Base-by-base conservation (phyloP, 2,113 vertebrate species). In the Laterallus jamaicensis region DNA sequence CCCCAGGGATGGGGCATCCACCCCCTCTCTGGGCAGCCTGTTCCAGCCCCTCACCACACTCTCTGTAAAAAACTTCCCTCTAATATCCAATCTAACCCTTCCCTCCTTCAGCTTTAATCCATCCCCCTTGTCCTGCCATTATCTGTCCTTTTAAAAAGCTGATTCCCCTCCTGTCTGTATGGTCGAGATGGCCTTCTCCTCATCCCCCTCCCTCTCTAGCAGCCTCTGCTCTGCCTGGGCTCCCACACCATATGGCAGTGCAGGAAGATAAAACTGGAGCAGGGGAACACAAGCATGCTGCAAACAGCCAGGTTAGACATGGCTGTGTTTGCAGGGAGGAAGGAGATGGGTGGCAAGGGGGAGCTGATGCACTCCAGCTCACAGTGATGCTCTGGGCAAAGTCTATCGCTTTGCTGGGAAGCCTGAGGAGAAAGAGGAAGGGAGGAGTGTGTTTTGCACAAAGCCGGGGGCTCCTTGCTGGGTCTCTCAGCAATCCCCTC, bases 401-500 rank as follows among this genome's bases (percentile, higher is more conserved):
- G 56, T 4, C 12, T 1, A 10, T 17, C 1, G 3, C 26, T 40
- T 26, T 9, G 11, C 37, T 64, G 69, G 68, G 44, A 62, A 82
- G 6, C 9, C 9, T 24, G 4, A 8, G 60, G n/a, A 91, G 47
- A 69, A 18, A 25, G 11, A 58, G 39, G 42, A 52, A 64, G 54
- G 56, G 74, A 87, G 55, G 24, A 82, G 20, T 6, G 14, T 18
- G 21, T 44, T 87, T 70, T 66, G 25, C 25, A 32, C 28, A 11
- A 26, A 71, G 42, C 3, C 3, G 26, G 47, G 14, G 26, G 26
- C 20, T 75, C 47, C 60, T 35, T 0, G 1, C 1, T 67, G 55
- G 11, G 4, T 73, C 4, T n/a, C 21, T 26, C 1, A 0, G 25
- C 2, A 19, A 47, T n/a, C 14, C 15, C 56, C n/a, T n/a, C 5